A percentile compares a stretch with the other conserved stretches of the same genome.
phyloP scores from a whole-genome alignment of 2,797 vertebrate species.

The Periparus ater region DNA sequence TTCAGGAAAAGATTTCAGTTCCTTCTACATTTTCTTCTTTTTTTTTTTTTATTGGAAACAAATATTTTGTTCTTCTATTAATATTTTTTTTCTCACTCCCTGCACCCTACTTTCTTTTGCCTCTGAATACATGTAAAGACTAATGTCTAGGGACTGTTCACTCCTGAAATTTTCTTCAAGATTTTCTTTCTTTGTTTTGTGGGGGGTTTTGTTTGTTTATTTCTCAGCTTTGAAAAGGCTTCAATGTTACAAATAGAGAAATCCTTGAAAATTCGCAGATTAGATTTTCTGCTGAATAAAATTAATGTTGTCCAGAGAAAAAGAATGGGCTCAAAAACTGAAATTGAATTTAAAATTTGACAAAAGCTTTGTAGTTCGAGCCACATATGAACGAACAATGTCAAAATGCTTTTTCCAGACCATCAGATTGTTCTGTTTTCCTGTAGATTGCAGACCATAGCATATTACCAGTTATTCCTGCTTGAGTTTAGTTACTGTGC shows the following conservation, averaged over 20 bases:
- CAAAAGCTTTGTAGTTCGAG: neutral
- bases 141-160: neutral
- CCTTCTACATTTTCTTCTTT: neutral
- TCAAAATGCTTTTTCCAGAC: neutral
- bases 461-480: neutral
- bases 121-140: neutral
- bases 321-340: neutral
- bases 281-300: neutral
- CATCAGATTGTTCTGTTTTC: neutral
- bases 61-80: neutral
- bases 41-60: neutral
- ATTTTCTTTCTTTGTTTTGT: neutral
- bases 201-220: neutral
- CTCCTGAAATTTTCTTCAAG: neutral
- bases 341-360: neutral
- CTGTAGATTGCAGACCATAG: neutral
- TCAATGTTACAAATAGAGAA: neutral
- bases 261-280: neutral
- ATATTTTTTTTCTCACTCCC: neutral
- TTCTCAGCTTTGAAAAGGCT: neutral
- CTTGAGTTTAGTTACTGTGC: neutral
- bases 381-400: neutral
- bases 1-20: conserved; percentile 42
- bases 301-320: neutral
- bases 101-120: neutral